Evolutionary conservation across 2,888 invertebrate genomes (phyloP).

Genomic region (Macroteleia sp.): DNA sequence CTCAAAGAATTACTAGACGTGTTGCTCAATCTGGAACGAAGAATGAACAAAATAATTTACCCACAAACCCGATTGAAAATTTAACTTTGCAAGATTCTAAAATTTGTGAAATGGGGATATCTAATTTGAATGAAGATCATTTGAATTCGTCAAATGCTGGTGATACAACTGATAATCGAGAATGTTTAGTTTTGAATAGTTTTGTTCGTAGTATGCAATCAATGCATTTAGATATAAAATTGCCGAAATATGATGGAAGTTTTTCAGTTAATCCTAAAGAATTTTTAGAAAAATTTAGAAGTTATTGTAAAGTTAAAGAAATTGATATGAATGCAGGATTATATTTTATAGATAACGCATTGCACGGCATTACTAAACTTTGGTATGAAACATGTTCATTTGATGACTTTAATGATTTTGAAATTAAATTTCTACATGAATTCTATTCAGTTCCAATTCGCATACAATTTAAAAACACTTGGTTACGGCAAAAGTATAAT

Average conservation of each 20-base stretch:
- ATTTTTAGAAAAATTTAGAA: neutral
- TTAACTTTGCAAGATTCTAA: no score
- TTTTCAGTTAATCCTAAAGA: constrained; percentile 1
- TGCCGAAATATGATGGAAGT: neutral
- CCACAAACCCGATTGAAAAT: no score
- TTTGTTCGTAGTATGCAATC: neutral
- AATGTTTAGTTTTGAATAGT: constrained; percentile 1
- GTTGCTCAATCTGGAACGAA: no score
- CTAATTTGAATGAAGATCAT: no score
- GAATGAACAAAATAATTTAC: no score
- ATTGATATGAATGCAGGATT: neutral
- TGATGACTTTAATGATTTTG: neutral
- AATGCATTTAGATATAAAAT: neutral
- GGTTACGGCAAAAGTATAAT: constrained; percentile 7
- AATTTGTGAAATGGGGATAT: no score
- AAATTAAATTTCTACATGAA: constrained; percentile 2
- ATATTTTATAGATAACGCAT: neutral
- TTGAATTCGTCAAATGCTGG: no score
- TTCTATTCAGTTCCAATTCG: constrained; percentile 11
- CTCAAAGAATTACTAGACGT: no score
- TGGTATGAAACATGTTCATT: neutral
- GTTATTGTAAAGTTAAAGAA: neutral
- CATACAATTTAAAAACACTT: constrained; percentile 8
- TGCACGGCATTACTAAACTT: neutral
- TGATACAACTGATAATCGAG: neutral